Conservation (phyloP, 1,140 invertebrate genomes). For the Harpegnathos saltator region DNA sequence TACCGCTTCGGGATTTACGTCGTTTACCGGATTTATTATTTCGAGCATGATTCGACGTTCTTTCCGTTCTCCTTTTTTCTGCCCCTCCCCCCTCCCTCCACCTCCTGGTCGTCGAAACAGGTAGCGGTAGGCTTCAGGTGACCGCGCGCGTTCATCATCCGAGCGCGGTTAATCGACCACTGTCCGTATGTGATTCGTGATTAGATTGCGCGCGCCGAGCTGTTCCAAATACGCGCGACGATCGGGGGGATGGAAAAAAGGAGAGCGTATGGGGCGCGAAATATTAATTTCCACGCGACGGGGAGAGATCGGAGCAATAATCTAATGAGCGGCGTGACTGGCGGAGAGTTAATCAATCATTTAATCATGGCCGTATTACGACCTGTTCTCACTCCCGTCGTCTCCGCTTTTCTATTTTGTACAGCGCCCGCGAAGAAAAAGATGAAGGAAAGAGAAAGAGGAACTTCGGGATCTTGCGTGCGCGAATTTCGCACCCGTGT, state of each 20-base stretch:
- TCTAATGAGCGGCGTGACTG: not conserved
- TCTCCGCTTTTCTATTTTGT: too few species aligned
- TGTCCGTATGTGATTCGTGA: constrained; percentile 3
- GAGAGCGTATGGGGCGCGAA: not conserved
- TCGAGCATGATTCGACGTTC: constrained; percentile 77
- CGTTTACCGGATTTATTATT: constrained; percentile 84
- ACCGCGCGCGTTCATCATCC: not conserved
- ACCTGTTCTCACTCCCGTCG: not conserved
- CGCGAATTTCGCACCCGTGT: not conserved
- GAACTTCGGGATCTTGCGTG: not conserved
- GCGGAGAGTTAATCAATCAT: not conserved
- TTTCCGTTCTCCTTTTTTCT: not conserved
- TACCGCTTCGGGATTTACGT: constrained; percentile 79
- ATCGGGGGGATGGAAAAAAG: not conserved
- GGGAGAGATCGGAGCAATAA: not conserved
- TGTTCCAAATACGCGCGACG: not conserved
- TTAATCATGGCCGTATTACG: not conserved
- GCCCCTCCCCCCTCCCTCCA: not conserved
- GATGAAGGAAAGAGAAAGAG: too few species aligned
- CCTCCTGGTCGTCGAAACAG: not conserved
- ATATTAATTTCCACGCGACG: constrained; percentile 19
- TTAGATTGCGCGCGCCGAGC: constrained; percentile 9
- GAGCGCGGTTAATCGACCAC: constrained; percentile 10
- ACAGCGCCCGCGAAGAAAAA: too few species aligned
- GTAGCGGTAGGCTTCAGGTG: constrained; percentile 6